These are phyloP conservation scores for Drosophila kurseongensis DNA, from an alignment of 1,140 invertebrate genomes.

Conservation along the genomic window DNA sequence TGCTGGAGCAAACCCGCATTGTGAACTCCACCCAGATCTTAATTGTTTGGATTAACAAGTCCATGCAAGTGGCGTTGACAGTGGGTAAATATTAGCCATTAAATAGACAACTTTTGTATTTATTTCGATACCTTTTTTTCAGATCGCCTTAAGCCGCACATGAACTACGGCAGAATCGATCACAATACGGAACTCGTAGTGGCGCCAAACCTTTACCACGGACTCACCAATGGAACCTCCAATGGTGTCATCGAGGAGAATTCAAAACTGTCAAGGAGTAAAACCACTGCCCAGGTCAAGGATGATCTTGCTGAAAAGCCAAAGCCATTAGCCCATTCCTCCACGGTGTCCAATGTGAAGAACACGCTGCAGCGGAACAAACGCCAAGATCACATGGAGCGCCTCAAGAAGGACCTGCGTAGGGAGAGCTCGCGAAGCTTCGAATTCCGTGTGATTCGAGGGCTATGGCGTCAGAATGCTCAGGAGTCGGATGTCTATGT, in stretches of 20 bases:
- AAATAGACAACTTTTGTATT: background rate
- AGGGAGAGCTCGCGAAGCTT: constrained; percentile 66
- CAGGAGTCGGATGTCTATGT: constrained; percentile 83
- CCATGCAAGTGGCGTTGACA: constrained; percentile 84
- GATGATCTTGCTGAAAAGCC: constrained; percentile 32
- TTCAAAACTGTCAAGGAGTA: constrained; percentile 60
- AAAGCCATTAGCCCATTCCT: constrained; percentile 52
- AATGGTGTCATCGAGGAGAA: constrained; percentile 28
- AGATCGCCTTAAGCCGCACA: constrained; percentile 79
- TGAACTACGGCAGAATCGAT: constrained; percentile 76
- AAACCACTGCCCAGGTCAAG: constrained; percentile 63
- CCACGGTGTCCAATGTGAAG: constrained; percentile 67
- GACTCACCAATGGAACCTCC: constrained; percentile 57
- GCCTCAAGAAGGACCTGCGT: constrained; percentile 72
- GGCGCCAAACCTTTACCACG: constrained; percentile 75
- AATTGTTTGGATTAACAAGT: constrained; percentile 85
- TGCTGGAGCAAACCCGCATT: constrained; percentile 85
- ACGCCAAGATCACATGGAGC: constrained; percentile 73
- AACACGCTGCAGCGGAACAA: constrained; percentile 63
- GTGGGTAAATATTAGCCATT: constrained; percentile 83
- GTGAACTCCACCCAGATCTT: constrained; percentile 85
- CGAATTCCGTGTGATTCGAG: constrained; percentile 77
- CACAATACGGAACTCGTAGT: constrained; percentile 81
- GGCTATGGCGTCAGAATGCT: constrained; percentile 69
- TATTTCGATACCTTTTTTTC: background rate